phyloP scores from a whole-genome alignment of 2,888 invertebrate species.

The Ryuthela nishihirai region DNA sequence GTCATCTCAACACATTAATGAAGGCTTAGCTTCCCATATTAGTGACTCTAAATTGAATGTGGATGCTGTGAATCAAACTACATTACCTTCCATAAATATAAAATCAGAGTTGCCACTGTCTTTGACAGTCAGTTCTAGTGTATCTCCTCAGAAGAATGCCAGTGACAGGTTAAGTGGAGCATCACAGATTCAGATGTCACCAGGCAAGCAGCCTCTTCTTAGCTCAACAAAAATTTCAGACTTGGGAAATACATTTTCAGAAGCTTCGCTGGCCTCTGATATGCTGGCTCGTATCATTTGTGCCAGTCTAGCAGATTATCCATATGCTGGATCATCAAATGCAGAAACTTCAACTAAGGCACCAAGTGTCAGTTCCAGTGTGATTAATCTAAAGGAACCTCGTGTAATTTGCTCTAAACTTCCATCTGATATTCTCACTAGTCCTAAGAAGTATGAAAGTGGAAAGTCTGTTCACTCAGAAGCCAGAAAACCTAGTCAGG shows the following conservation, averaged over 20 bases:
- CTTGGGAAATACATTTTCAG: constrained; percentile 25
- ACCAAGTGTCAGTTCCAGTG: constrained; percentile 26
- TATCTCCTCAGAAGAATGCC: constrained; percentile 14
- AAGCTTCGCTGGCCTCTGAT: constrained; percentile 31
- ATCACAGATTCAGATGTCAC: no score
- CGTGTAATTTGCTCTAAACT: constrained; percentile 11
- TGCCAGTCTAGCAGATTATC: constrained; percentile 38
- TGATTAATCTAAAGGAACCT: constrained; percentile 10
- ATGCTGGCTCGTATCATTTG: constrained; percentile 39
- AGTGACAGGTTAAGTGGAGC: constrained; percentile 12
- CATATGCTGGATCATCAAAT: constrained; percentile 33
- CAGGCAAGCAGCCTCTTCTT: constrained; percentile 13
- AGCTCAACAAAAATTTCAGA: constrained; percentile 19
- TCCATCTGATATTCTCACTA: constrained; percentile 22
- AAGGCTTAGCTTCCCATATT: not conserved
- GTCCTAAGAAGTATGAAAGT: constrained; percentile 24
- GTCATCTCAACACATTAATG: constrained; percentile 8
- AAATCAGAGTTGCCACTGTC: no score
- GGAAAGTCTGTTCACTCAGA: constrained; percentile 19
- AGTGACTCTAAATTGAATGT: constrained; percentile 1
- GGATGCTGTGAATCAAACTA: constrained; percentile 9
- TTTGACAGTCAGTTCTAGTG: not conserved
- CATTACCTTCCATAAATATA: constrained; percentile 11
- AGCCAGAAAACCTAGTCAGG: constrained; percentile 31
- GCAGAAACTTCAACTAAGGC: constrained; percentile 16